Evolutionary conservation across 2,888 invertebrate genomes (phyloP), one percentile per base, ranked within the genome.

Genomic region (Merodon equestris): DNA sequence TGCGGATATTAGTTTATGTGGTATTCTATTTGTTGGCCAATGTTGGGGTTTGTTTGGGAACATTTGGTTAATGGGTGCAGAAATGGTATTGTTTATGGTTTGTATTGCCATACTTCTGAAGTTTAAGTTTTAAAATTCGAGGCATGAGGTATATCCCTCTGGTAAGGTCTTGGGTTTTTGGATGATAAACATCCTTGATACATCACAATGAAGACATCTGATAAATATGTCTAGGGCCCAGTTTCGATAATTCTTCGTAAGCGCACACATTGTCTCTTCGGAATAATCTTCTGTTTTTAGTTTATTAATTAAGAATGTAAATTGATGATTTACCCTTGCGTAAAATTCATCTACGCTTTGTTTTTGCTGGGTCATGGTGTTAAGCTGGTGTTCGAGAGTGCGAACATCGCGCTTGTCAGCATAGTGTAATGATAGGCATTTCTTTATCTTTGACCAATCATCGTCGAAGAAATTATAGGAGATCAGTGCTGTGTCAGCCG

Each of bases 201-300:
- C 7, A 18, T 82, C 75, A 15, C 77, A 74, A 48, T 48, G 34
- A 2, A 58, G 12, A 17, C 48, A 45, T 58, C 47, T 58, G 38
- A 48, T 47, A 17, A 58, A 58, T 47, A 58, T 68, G 77, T 89
- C 88, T 83, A 83, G 9, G 1, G 88, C 50, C 15, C 74, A 63
- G 63, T 81, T 83, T 15, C 82, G 54, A 19, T 83, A 83, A 9
- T 50, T 76, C 40, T 68, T 74, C 15, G 81, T 77, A 9, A 83
- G 47, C 0, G 53, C 81, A 13, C 44, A 38, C 1, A 75, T 57
- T 2, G 77, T 81, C 57, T 83, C 82, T 9, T 44, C 47, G 0
- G 82, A 74, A 58, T 82, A 63, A 34, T 70, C 61, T 48, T 82
- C 82, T 0, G 77, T 75, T 64, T 83, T 81, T n/a, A 67, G 44